Conservation (phyloP, 1,140 invertebrate species). For the Pteromalus puparum region DNA sequence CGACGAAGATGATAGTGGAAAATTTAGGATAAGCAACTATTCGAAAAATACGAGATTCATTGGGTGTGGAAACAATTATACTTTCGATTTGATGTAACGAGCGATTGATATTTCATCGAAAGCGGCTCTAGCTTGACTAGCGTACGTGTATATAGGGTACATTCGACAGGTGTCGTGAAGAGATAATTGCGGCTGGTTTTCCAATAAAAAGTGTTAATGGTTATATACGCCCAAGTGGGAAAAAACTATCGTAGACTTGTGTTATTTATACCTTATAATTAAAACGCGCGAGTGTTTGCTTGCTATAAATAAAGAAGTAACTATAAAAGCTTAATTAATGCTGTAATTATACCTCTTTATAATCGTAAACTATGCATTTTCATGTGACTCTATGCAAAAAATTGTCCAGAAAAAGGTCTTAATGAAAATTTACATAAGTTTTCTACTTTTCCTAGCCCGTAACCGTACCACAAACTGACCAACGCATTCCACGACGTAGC, state of each 20-base stretch:
- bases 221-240: background rate
- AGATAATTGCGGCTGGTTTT: background rate
- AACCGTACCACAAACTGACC: background rate
- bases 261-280: conserved; percentile 6
- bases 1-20: background rate
- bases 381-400: background rate
- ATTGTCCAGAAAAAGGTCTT: background rate
- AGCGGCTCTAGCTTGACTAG: background rate
- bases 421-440: conserved; percentile 35
- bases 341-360: conserved; percentile 8
- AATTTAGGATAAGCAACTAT: background rate
- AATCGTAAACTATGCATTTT: conserved; percentile 6
- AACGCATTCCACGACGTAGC: background rate
- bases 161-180: background rate
- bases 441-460: background rate
- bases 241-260: background rate
- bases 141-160: background rate
- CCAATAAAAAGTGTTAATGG: background rate
- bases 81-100: background rate
- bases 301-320: conserved; percentile 8
- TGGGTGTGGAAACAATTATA: background rate
- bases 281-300: conserved; percentile 3
- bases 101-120: too few species aligned
- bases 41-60: background rate
- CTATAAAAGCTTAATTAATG: conserved; percentile 27